These are phyloP conservation scores for Actinia tenebrosa DNA, from an alignment of 64 coral and sea anemone species.

Conservation along the genomic window DNA sequence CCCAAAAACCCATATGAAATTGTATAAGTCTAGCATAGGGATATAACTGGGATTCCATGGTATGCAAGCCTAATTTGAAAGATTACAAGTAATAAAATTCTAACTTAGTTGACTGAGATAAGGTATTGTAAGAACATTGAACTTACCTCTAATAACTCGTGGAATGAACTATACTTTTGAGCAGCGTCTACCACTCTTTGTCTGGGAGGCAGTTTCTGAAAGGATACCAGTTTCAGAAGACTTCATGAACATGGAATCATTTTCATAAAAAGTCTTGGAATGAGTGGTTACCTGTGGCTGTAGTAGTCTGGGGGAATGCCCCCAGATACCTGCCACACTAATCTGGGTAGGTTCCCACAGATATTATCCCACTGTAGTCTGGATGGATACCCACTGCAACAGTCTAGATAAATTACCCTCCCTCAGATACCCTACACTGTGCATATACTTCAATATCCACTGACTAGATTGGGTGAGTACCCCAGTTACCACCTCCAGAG, in stretches of 20 bases:
- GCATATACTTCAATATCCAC: background rate
- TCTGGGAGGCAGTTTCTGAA: constrained; percentile 25
- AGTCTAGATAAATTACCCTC: too few species aligned
- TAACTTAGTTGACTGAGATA: too few species aligned
- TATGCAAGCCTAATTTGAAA: too few species aligned
- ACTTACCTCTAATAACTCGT: constrained; percentile 67
- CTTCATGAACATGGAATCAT: background rate
- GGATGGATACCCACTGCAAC: too few species aligned
- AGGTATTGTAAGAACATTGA: background rate
- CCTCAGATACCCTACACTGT: background rate
- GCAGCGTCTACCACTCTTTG: constrained; percentile 34
- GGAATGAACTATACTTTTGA: constrained; percentile 39
- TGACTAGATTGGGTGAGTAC: too few species aligned
- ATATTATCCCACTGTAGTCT: too few species aligned
- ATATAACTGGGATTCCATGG: too few species aligned
- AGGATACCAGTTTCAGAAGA: background rate
- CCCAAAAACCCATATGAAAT: too few species aligned
- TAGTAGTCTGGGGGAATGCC: background rate
- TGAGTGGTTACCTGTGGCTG: background rate
- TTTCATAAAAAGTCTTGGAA: background rate
- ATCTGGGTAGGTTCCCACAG: background rate
- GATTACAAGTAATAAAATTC: too few species aligned
- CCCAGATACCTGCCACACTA: background rate
- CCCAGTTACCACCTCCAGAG: too few species aligned
- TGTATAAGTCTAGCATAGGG: too few species aligned